Evolutionary conservation across 2,797 vertebrate genomes (phyloP).

Genomic region (Hoplostethus atlanticus): DNA sequence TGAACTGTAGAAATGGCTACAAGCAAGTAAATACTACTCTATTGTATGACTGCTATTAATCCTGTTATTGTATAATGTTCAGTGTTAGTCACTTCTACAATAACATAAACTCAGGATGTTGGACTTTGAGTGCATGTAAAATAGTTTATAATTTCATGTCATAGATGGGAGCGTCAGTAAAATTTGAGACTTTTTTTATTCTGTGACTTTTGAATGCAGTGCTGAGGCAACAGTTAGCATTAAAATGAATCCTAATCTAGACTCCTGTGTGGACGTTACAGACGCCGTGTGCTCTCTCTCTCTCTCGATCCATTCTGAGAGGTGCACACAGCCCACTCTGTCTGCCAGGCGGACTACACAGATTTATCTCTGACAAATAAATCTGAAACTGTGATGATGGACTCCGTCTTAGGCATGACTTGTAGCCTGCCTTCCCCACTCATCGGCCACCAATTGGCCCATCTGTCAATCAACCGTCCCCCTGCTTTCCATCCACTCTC

Average conservation of each 20-base stretch:
- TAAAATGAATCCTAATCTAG: slow-evolving; percentile 14
- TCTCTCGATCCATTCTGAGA: slow-evolving; percentile 22
- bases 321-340: slow-evolving; percentile 43
- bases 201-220: slow-evolving; percentile 12
- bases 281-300: slow-evolving; percentile 10
- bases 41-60: slow-evolving; percentile 32
- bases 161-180: not conserved
- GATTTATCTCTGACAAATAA: slow-evolving; percentile 82
- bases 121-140: too few species aligned
- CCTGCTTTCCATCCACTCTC: slow-evolving; percentile 68
- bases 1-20: too few species aligned
- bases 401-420: slow-evolving; percentile 77
- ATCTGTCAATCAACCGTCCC: slow-evolving; percentile 77
- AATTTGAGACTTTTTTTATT: not conserved
- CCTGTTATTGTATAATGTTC: slow-evolving; percentile 32
- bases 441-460: slow-evolving; percentile 69
- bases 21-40: too few species aligned
- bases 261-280: slow-evolving; percentile 29
- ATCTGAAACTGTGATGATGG: slow-evolving; percentile 72
- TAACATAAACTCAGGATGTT: slow-evolving; percentile 15
- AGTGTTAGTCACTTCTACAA: slow-evolving; percentile 28
- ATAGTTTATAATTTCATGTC: slow-evolving; percentile 19
- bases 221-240: slow-evolving; percentile 5
- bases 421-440: slow-evolving; percentile 73
- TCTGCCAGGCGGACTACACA: slow-evolving; percentile 57